Evolutionary conservation across 30 jellyfish, hydroid and myxozoan species (phyloP).

Genomic region (Turritopsis rubra): DNA sequence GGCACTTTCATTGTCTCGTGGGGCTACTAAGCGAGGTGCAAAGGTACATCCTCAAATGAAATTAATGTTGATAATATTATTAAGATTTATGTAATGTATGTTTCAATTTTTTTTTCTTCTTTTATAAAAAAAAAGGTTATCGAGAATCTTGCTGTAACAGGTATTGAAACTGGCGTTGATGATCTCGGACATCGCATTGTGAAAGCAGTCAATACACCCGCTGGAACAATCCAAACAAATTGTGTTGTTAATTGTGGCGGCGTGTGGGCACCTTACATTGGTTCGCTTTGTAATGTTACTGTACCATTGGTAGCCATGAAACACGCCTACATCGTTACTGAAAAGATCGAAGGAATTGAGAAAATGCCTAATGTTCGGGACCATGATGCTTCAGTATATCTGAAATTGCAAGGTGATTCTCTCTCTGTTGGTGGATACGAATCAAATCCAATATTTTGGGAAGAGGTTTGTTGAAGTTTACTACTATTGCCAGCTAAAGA

Average conservation of each 20-base stretch:
- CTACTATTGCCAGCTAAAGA: no score
- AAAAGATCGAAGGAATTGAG: constrained; percentile 83
- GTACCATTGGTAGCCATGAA: constrained; percentile 92
- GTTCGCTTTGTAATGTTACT: constrained; percentile 61
- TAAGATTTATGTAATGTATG: background rate
- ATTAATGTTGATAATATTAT: background rate
- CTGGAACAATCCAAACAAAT: constrained; percentile 65
- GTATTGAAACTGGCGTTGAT: constrained; percentile 46
- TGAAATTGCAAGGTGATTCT: constrained; percentile 84
- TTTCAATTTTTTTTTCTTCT: background rate
- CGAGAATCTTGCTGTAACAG: constrained; percentile 79
- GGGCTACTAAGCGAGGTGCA: constrained; percentile 84
- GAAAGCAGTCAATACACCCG: constrained; percentile 58
- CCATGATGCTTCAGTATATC: constrained; percentile 94
- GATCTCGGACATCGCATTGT: constrained; percentile 54
- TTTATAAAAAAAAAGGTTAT: constrained; percentile 33
- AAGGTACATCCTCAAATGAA: constrained; percentile 36
- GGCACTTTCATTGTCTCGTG: constrained; percentile 85
- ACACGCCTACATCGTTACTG: constrained; percentile 90
- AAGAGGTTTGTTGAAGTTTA: constrained; percentile 59
- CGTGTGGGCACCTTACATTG: constrained; percentile 90
- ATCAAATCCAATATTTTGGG: constrained; percentile 85
- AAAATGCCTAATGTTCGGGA: constrained; percentile 95
- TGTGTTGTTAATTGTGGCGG: constrained; percentile 92
- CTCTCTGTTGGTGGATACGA: constrained; percentile 92